Conservation (phyloP, 2,797 vertebrate genomes). For the Lemur catta region DNA sequence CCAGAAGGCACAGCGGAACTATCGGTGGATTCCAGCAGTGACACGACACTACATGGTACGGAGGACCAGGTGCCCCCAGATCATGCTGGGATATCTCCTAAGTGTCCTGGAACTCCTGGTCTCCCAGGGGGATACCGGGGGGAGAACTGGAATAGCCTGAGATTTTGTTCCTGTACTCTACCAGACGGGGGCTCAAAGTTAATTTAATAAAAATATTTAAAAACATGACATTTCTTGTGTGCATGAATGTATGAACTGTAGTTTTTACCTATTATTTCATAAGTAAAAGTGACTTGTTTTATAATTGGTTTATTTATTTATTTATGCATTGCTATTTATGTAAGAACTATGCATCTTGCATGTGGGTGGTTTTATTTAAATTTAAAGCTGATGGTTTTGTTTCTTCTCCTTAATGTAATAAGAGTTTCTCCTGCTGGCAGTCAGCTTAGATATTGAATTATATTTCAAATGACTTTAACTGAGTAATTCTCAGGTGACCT, state of each 20-base stretch:
- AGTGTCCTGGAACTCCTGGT: not conserved
- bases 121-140: not conserved
- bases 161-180: not conserved
- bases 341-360: not conserved
- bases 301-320: not conserved
- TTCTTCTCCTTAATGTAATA: not conserved
- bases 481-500: slow-evolving; percentile 38
- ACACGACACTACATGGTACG: not conserved
- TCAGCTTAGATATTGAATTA: slow-evolving; percentile 6
- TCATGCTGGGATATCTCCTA: not conserved
- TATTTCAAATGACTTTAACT: slow-evolving; percentile 42
- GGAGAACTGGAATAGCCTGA: not conserved
- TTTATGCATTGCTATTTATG: not conserved
- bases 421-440: slow-evolving; percentile 14
- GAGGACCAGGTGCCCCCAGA: not conserved
- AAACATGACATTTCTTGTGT: not conserved
- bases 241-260: not conserved
- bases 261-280: not conserved
- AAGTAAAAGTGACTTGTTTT: not conserved
- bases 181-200: not conserved
- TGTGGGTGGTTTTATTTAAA: slow-evolving; percentile 14
- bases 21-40: not conserved
- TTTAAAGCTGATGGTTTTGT: slow-evolving; percentile 5
- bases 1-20: not conserved
- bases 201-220: slow-evolving; percentile 15